Evolutionary conservation across 1,140 invertebrate genomes (phyloP), one percentile per base, ranked within the genome.

Genomic region (Diploscapter pachys): DNA sequence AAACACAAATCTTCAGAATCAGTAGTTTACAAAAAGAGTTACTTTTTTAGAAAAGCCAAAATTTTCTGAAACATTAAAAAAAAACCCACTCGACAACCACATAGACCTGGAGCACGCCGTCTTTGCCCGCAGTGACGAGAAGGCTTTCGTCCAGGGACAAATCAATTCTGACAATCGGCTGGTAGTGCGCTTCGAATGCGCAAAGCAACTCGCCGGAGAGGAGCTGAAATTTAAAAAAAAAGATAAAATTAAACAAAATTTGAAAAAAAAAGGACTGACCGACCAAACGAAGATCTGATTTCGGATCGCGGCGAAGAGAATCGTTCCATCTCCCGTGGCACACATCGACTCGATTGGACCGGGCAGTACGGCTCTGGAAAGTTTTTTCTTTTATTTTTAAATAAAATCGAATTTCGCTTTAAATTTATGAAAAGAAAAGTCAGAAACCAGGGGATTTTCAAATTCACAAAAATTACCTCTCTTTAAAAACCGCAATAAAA

Each of bases 131-230:
- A n/a, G 77, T 56, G 51, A 78, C 57, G 53, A 78, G 9, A 61
- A 76, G 63, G 3, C 72, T 71, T 59, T 78, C 77, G 54, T 78
- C 77, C 5, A 56, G 53, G 52, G 72, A 78, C 8, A 78, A 62
- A 5, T 11, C 62, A 3, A 78, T 31, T 50, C 63, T 68, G 2
- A 68, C 63, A 31, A 78, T 76, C 51, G 56, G 49, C 51, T 76
- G 77, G 66, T 77, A 76, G 57, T 78, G 77, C 8, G 68, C 72
- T 50, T 78, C 77, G n/a, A 76, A 57, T 3, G 76, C 73, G 13
- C 66, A 64, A 9, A 78, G 50, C 53, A 78, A 61, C 61, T 78
- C 77, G 31, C 77, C 77, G 53, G 59, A 75, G 5, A 70, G 59
- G 4, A 78, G 55, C 55, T 77, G 13, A 75, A 78, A 5, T 54